Evolutionary conservation across 2,888 invertebrate genomes (phyloP).

Genomic region (Xestia xanthographa): DNA sequence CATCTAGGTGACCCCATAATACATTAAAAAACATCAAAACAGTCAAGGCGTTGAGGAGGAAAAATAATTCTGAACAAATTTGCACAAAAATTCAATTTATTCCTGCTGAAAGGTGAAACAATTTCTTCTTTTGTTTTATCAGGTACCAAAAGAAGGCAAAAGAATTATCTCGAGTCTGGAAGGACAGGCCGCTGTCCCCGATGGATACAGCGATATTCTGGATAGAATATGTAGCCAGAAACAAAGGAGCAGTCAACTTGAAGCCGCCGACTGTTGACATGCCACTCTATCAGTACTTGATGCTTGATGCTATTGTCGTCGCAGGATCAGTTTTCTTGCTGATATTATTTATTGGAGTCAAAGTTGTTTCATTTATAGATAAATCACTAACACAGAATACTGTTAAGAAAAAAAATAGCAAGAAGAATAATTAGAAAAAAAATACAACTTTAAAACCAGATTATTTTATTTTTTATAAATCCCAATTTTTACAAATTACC

Average conservation of each 20-base stretch:
- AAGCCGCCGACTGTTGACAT: slow-evolving; percentile 63
- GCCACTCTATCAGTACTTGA: slow-evolving; percentile 60
- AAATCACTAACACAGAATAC: neutral
- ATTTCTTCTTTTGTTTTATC: slow-evolving; percentile 12
- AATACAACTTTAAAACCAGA: neutral
- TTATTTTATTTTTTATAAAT: neutral
- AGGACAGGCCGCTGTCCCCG: slow-evolving; percentile 85
- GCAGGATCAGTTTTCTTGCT: slow-evolving; percentile 21
- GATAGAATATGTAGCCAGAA: slow-evolving; percentile 91
- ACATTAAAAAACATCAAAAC: neutral
- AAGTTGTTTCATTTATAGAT: neutral
- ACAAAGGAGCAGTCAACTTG: slow-evolving; percentile 81
- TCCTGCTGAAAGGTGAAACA: neutral
- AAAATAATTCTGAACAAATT: neutral
- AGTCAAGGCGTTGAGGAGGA: neutral
- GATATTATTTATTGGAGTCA: neutral
- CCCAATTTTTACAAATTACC: no score
- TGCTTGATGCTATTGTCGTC: slow-evolving; percentile 57
- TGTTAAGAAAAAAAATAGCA: slow-evolving; percentile 1
- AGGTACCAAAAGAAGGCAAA: slow-evolving; percentile 67
- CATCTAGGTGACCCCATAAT: neutral
- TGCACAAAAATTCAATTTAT: neutral
- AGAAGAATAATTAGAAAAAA: neutral
- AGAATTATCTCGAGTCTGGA: slow-evolving; percentile 67
- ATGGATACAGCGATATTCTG: slow-evolving; percentile 92